phyloP scores from a whole-genome alignment of 2,113 vertebrate species.

The Centropus bengalensis region DNA sequence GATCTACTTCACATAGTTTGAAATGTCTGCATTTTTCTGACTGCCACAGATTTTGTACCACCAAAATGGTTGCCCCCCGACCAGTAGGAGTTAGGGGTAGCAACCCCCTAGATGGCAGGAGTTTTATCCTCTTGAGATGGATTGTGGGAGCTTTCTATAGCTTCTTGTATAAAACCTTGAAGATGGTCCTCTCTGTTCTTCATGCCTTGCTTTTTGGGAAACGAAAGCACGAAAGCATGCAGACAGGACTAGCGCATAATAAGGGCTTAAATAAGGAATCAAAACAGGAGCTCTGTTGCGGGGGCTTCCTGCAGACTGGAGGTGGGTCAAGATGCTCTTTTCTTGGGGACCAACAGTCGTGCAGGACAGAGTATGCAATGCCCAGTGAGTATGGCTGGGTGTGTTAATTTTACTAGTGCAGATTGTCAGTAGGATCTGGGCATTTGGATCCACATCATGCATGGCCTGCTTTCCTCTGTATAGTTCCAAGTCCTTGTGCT shows the following conservation, averaged over 20 bases:
- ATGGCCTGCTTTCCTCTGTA: not conserved
- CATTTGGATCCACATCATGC: not conserved
- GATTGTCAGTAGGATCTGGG: not conserved
- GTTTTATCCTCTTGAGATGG: not conserved
- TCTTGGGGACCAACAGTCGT: not conserved
- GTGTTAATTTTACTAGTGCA: not conserved
- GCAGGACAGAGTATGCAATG: not conserved
- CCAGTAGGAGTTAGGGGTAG: not conserved
- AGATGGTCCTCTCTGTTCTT: not conserved
- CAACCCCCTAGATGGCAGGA: not conserved
- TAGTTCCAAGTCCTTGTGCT: not conserved
- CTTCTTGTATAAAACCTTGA: not conserved
- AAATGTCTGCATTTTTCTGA: not conserved
- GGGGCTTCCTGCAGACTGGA: not conserved
- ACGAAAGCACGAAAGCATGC: not conserved
- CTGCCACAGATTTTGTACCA: not conserved
- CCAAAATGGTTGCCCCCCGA: not conserved
- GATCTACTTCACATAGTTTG: not conserved
- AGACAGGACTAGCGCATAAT: not conserved
- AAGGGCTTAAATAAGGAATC: not conserved
- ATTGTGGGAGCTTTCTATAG: not conserved
- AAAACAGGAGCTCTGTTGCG: not conserved
- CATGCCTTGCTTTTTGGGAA: not conserved
- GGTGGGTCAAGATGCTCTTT: fast-evolving
- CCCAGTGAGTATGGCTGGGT: not conserved